A percentile compares a stretch with the other conserved stretches of the same genome.
Conservation (phyloP, 2,113 vertebrate genomes). For the Anarhynchus alexandrinus region DNA sequence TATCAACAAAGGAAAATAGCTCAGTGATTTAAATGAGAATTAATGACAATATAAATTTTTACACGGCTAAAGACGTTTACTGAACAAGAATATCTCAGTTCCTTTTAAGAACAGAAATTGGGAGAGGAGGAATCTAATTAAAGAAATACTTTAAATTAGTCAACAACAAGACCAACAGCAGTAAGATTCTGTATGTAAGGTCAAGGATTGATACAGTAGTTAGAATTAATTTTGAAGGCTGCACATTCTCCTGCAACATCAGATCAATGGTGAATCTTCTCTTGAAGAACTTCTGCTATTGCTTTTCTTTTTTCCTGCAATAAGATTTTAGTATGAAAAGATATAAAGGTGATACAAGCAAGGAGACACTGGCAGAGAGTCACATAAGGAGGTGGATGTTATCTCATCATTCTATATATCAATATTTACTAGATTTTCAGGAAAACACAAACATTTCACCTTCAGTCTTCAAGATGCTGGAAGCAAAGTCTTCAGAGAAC, state of each 20-base stretch:
- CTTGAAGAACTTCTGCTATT: neutral
- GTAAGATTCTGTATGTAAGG: neutral
- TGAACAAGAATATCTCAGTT: neutral
- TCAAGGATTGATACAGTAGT: neutral
- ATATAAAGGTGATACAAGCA: neutral
- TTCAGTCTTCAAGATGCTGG: neutral
- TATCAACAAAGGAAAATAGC: neutral
- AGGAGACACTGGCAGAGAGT: neutral
- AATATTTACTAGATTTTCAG: neutral
- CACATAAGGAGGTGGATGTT: neutral
- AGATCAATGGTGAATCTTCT: neutral
- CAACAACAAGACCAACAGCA: neutral
- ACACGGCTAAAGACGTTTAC: neutral
- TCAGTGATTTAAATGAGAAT: neutral
- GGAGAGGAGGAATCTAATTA: neutral
- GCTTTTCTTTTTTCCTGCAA: neutral
- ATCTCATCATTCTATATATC: neutral
- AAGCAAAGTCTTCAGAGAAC: neutral
- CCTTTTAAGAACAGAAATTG: neutral
- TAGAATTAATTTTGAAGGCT: neutral
- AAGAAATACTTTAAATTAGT: neutral
- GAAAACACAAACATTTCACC: neutral
- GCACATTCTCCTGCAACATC: neutral
- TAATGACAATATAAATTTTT: neutral
- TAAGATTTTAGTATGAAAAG: neutral